Evolutionary conservation across 2,113 vertebrate genomes (phyloP).

Genomic region (Podarcis muralis): DNA sequence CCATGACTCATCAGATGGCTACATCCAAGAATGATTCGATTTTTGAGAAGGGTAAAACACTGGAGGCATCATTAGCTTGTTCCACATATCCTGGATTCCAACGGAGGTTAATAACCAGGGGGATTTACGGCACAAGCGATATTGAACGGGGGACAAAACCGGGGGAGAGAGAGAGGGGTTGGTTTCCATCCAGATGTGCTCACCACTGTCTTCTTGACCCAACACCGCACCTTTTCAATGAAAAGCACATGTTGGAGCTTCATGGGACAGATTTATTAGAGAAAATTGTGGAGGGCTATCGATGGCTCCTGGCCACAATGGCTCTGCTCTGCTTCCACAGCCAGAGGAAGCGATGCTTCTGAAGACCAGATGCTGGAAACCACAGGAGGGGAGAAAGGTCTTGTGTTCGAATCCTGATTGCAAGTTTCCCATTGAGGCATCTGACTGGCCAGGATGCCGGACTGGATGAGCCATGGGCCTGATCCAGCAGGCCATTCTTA

Average conservation of each 20-base stretch:
- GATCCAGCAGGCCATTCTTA: no score
- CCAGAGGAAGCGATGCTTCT: no score
- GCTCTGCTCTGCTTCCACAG: no score
- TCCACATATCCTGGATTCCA: background rate
- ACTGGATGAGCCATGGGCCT: no score
- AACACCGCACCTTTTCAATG: background rate
- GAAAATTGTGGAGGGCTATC: no score
- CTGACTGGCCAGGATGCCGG: no score
- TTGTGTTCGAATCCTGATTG: no score
- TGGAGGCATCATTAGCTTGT: background rate
- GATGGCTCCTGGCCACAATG: no score
- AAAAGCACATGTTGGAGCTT: background rate
- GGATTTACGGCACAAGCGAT: background rate
- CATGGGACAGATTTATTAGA: no score
- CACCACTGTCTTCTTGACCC: background rate
- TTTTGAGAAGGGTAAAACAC: background rate
- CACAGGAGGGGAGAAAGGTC: no score
- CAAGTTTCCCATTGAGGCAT: no score
- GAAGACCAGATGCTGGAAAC: no score
- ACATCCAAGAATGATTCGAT: background rate
- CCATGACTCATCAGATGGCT: background rate
- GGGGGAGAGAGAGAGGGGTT: background rate
- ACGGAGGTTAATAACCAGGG: background rate
- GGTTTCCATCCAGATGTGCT: background rate
- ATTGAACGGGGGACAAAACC: background rate